Evolutionary conservation across 2,113 vertebrate genomes (phyloP), one percentile per base, ranked within the genome.

Genomic region (Atlantisia rogersi): DNA sequence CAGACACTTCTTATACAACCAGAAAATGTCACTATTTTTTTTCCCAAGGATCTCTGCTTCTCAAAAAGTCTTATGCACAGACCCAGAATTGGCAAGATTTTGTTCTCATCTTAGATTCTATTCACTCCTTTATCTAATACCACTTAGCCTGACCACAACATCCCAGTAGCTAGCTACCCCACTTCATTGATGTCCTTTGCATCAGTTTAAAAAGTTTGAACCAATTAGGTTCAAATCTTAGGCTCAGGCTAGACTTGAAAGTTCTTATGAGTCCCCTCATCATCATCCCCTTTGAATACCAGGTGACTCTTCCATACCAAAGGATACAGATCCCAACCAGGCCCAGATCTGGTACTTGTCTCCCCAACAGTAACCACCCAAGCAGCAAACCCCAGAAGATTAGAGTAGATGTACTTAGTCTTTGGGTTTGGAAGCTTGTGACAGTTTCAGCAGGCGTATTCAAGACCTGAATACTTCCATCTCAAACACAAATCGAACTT

Each of bases 311-410:
- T 56, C 37, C 46, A 56, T 70, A 19, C 10, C 29, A 44, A 55
- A 62, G 31, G 24, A 67, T n/a, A 50, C 11, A 59, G 40, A 52
- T 46, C n/a, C 48, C 46, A 68, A n/a, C 10, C 16, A 83, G 25
- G 10, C 7, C 10, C 24, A 71, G 10, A 8, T 44, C 67, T 20
- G 40, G 25, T n/a, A 59, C 7, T 55, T 31, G 16, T 35, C 26
- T 58, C 14, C 9, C 11, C 6, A 53, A 25, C 50, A 22, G 10
- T 22, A 37, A 24, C 19, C 0, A 35, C 0, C 0, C 12, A 56
- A 48, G 13, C 31, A 84, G 14, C 13, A 82, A 85, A 69, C 3
- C 40, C 52, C 29, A 44, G 44, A 37, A 50, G 16, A 17, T 12
- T 1, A n/a, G 4, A 40, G 18, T 35, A 48, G 19, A 48, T 46